Base-by-base conservation (phyloP, 1,140 invertebrate species). In the Stenopsyche tienmushanensis region DNA sequence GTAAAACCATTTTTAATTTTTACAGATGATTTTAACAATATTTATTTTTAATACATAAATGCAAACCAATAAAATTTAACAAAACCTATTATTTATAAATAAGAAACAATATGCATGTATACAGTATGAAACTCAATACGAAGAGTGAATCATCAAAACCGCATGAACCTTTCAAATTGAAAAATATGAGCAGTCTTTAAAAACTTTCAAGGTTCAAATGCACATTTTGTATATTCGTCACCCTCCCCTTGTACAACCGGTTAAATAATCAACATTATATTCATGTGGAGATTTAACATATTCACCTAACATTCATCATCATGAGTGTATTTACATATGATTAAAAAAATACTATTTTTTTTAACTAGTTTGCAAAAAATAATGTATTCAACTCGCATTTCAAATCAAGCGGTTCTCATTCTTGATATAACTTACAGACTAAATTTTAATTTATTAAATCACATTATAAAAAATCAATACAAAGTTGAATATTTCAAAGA, bases 341-440 rank as follows among this genome's bases (percentile, higher is more conserved):
- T 70, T 70, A 70, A 70, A 70, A 70, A 70, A 70, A 70, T 70
- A 70, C 69, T 66, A 70, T 70, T 62, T 58, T 64, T 70, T 64
- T 59, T 70, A 34, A 13, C 55, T 66, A 62, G 60, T 70, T 66
- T 62, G 69, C 62, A 70, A 70, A 70, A 67, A 70, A 70, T 47
- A 60, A 42, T 60, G 17, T 54, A 26, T 47, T 60, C 47, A 9
- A 60, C 42, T 60, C 29, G 20, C 20, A 60, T 60, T 60, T 60
- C 57, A 44, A 8, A 26, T 20, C 42, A 2, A 60, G 25, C 34
- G 41, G 47, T 23, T 29, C 10, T 15, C n/a, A 57, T 47, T 60
- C 39, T 13, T 49, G 57, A 60, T 47, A 20, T 42, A 60, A 47
- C 13, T 24, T 34, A 54, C 44, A 5, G 10, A 18, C 3, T 20